Evolutionary conservation across 64 coral and sea anemone species (phyloP).

Genomic region (Cladopsammia gracilis): DNA sequence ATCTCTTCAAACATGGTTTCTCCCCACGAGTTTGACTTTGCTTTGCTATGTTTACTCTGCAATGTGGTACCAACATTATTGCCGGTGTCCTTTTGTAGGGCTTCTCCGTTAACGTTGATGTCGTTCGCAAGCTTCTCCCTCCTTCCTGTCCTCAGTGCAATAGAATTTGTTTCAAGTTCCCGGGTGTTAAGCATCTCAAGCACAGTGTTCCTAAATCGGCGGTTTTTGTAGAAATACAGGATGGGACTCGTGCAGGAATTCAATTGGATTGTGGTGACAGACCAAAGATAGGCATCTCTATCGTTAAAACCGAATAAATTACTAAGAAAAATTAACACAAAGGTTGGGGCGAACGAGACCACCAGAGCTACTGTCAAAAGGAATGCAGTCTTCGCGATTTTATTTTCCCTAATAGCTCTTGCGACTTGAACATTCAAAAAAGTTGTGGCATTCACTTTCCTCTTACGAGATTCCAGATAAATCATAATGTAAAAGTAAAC

Average conservation of each 20-base stretch:
- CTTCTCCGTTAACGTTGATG: background rate
- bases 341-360: background rate
- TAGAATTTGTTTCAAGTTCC: background rate
- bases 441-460: background rate
- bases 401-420: background rate
- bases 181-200: background rate
- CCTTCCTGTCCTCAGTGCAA: background rate
- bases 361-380: background rate
- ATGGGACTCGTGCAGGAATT: constrained; percentile 3
- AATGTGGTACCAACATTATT: background rate
- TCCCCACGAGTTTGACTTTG: no score
- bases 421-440: background rate
- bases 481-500: background rate
- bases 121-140: background rate
- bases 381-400: background rate
- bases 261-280: background rate
- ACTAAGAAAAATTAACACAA: background rate
- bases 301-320: background rate
- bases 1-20: no score
- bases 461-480: background rate
- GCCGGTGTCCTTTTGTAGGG: no score
- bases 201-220: background rate
- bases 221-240: background rate
- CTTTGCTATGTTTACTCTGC: no score
- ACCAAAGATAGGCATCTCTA: background rate